phyloP scores from a whole-genome alignment of 2,797 vertebrate species.

The Tiaroga cobitis region DNA sequence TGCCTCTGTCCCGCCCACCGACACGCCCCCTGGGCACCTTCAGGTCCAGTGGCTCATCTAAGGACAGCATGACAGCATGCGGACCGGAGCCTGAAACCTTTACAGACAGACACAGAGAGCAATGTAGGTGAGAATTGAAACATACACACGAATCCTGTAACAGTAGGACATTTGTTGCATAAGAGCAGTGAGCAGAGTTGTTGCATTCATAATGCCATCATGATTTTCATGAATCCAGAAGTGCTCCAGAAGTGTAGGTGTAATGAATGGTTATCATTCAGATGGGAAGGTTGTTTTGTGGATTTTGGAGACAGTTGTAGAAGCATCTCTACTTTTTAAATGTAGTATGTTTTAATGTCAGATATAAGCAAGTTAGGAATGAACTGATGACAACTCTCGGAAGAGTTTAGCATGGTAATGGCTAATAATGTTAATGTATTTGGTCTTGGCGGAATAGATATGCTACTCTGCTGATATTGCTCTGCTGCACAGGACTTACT shows the following conservation, averaged over 20 bases:
- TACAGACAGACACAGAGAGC: constrained; percentile 54
- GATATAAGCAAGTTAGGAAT: no score
- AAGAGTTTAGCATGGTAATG: no score
- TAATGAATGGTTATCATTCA: background rate
- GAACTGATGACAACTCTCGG: no score
- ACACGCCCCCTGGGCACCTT: constrained; percentile 87
- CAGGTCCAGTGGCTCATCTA: constrained; percentile 96
- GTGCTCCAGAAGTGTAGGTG: background rate
- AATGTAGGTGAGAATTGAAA: background rate
- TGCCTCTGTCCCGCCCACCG: constrained; percentile 76
- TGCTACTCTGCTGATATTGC: no score
- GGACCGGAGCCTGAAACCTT: constrained; percentile 70
- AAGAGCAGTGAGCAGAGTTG: background rate
- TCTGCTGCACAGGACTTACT: no score
- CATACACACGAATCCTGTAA: background rate
- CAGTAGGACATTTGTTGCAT: background rate
- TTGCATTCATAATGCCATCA: background rate
- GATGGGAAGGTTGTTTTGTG: background rate
- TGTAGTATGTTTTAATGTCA: background rate
- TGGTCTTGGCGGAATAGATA: no score
- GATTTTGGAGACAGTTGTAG: background rate
- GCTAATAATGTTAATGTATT: no score
- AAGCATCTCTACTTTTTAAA: background rate
- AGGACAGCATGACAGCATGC: constrained; percentile 85
- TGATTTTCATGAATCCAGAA: background rate